Evolutionary conservation across 2,888 invertebrate genomes (phyloP).

Genomic region (Bhutanitis thaidina): DNA sequence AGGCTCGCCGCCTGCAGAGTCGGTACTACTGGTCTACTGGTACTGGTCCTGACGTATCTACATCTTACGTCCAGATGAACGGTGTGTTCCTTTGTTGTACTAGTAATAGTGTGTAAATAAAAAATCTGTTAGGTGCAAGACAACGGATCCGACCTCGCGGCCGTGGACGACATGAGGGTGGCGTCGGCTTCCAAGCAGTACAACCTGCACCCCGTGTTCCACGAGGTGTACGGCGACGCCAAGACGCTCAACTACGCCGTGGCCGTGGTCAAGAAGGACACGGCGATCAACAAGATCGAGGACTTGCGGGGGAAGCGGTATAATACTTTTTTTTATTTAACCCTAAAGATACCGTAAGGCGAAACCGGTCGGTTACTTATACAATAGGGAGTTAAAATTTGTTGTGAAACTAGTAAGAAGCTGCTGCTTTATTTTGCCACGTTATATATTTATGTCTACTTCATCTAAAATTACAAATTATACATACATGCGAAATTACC

Average conservation of each 20-base stretch:
- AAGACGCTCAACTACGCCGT: constrained; percentile 82
- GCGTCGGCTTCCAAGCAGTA: constrained; percentile 74
- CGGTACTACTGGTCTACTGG: too few relatives aligned
- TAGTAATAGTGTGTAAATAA: not conserved
- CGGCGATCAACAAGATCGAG: constrained; percentile 73
- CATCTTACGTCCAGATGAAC: too few relatives aligned
- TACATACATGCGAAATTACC: constrained; percentile 6
- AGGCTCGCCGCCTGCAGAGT: too few relatives aligned
- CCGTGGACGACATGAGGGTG: constrained; percentile 82
- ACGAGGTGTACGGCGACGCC: constrained; percentile 80
- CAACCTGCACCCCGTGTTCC: constrained; percentile 81
- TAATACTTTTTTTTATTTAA: constrained; percentile 32
- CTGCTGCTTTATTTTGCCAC: too few relatives aligned
- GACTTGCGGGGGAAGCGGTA: constrained; percentile 83
- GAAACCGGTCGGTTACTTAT: too few relatives aligned
- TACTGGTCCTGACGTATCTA: too few relatives aligned
- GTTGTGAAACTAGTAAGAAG: too few relatives aligned
- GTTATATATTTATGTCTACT: too few relatives aligned
- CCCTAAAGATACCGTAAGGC: too few relatives aligned
- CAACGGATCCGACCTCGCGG: constrained; percentile 85
- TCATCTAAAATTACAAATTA: not conserved
- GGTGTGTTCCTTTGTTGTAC: too few relatives aligned
- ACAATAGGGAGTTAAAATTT: too few relatives aligned
- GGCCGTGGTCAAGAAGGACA: constrained; percentile 82
- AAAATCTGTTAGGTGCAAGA: constrained; percentile 70